Evolutionary conservation across 2,888 invertebrate genomes (phyloP).

Genomic region (Mongoloraphidia duomilia): DNA sequence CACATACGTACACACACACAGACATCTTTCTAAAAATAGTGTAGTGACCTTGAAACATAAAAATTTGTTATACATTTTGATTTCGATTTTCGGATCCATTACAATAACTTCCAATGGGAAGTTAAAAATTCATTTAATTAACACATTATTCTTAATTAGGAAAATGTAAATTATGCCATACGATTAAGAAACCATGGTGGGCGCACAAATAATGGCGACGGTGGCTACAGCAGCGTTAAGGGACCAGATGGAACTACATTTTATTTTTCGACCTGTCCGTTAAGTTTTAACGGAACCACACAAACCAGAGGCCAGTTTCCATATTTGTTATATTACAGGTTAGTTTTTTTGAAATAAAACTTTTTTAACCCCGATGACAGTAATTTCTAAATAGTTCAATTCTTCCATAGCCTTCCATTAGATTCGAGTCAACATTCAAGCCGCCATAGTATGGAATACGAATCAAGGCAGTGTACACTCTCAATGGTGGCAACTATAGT

Average conservation of each 20-base stretch:
- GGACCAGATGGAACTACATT: conserved; percentile 89
- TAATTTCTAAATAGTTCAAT: conserved; percentile 4
- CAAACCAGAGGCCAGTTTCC: conserved; percentile 91
- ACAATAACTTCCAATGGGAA: too few relatives aligned
- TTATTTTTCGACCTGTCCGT: conserved; percentile 76
- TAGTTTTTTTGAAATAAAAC: conserved; percentile 12
- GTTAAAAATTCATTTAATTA: not conserved
- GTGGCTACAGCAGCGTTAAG: conserved; percentile 73
- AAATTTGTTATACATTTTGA: too few relatives aligned
- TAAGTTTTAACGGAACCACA: conserved; percentile 94
- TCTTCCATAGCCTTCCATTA: conserved; percentile 35
- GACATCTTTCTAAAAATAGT: too few relatives aligned
- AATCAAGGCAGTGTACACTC: conserved; percentile 54
- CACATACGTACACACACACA: too few relatives aligned
- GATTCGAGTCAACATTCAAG: conserved; percentile 41
- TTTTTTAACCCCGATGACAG: not conserved
- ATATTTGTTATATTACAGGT: conserved; percentile 79
- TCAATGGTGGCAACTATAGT: conserved; percentile 65
- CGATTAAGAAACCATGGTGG: conserved; percentile 81
- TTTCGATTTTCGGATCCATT: too few relatives aligned
- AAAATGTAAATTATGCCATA: conserved; percentile 78
- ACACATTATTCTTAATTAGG: conserved; percentile 33
- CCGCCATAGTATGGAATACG: conserved; percentile 41
- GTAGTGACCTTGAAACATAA: too few relatives aligned
- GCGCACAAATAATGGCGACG: conserved; percentile 88